A percentile compares a stretch with the other conserved stretches of the same genome.
Evolutionary conservation across 2,797 vertebrate genomes (phyloP).

Genomic region (Ataeniobius toweri): DNA sequence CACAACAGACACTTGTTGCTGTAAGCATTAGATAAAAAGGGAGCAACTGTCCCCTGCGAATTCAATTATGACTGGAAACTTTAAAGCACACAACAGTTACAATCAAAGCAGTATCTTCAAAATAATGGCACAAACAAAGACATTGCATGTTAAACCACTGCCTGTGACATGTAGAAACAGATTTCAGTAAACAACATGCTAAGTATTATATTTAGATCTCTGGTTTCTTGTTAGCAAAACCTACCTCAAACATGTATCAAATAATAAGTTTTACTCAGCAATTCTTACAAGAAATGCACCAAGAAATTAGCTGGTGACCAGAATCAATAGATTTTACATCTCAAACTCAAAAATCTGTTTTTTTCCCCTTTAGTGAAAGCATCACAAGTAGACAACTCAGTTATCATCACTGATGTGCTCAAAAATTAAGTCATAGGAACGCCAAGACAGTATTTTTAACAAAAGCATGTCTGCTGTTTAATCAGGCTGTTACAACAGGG

Average conservation of each 20-base stretch:
- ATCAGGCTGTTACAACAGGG: not conserved
- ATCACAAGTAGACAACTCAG: not conserved
- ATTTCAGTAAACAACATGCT: not conserved
- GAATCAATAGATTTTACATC: not conserved
- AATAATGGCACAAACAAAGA: no score
- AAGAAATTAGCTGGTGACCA: not conserved
- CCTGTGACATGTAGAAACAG: no score
- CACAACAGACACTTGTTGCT: not conserved
- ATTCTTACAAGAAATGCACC: not conserved
- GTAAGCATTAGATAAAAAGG: not conserved
- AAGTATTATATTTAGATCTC: not conserved
- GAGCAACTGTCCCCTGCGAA: not conserved
- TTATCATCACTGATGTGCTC: not conserved
- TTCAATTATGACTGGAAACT: not conserved
- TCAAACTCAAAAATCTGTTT: not conserved
- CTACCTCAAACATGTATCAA: no score
- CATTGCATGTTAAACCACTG: no score
- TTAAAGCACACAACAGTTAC: not conserved
- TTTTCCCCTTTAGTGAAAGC: not conserved
- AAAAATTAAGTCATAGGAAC: not conserved
- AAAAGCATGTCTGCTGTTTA: not conserved
- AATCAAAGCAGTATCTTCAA: not conserved
- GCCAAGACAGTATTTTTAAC: not conserved
- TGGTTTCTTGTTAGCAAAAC: no score
- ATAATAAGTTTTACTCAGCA: not conserved